These are phyloP conservation scores for Nannoperca obscura DNA, from an alignment of 2,797 vertebrate species.

Conservation along the genomic window DNA sequence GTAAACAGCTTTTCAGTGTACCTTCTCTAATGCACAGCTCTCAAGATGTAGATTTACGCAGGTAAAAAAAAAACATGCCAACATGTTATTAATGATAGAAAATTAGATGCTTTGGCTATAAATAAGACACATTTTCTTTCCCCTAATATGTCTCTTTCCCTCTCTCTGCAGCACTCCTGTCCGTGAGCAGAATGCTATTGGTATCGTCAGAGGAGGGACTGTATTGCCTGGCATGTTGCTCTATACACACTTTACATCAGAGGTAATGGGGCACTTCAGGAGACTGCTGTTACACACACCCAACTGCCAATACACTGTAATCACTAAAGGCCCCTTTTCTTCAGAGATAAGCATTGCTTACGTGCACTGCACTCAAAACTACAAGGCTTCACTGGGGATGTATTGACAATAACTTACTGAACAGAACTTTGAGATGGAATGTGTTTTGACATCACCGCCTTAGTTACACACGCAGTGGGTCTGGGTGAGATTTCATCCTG, in stretches of 20 bases:
- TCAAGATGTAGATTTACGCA: conserved; percentile 23
- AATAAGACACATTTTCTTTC: conserved; percentile 38
- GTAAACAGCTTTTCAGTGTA: not conserved
- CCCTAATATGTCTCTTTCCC: conserved; percentile 6
- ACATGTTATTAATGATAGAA: conserved; percentile 32
- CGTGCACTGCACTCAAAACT: conserved; percentile 41
- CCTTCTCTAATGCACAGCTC: not conserved
- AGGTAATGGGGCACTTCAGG: conserved; percentile 67
- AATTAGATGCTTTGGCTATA: conserved; percentile 22
- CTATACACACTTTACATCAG: conserved; percentile 66
- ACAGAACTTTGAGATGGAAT: conserved; percentile 56
- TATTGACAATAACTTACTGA: conserved; percentile 19
- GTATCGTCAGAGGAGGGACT: conserved; percentile 35
- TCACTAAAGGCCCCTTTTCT: conserved; percentile 57
- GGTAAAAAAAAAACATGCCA: not conserved
- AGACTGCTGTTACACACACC: conserved; percentile 58
- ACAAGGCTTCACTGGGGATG: conserved; percentile 11
- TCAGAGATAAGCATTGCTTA: conserved; percentile 43
- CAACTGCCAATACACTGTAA: conserved; percentile 63
- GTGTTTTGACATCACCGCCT: conserved; percentile 52
- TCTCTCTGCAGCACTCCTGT: conserved; percentile 20
- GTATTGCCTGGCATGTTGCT: conserved; percentile 49
- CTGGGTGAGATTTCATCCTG: conserved; percentile 15
- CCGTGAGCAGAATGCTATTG: conserved; percentile 40
- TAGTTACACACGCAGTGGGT: conserved; percentile 34